phyloP scores from a whole-genome alignment of 2,113 vertebrate species.

The Taurulus bubalis region DNA sequence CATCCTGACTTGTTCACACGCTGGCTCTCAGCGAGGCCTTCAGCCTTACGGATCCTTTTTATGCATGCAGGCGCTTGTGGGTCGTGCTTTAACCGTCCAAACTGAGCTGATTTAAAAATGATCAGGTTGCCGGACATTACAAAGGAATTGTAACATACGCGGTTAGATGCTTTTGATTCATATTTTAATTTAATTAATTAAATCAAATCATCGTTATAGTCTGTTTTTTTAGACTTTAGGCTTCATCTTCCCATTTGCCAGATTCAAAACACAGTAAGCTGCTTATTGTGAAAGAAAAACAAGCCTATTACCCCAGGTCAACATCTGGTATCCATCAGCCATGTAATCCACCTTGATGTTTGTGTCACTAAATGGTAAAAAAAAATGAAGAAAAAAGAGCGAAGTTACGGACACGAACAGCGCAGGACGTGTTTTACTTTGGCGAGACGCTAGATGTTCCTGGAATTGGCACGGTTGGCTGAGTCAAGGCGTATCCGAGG shows the following conservation, averaged over 20 bases:
- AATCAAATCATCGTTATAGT: neutral
- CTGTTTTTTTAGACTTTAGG: neutral
- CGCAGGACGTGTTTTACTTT: conserved; percentile 68
- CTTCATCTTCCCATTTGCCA: neutral
- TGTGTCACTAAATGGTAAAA: conserved; percentile 71
- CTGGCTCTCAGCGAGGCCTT: conserved; percentile 32
- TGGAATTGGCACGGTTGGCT: conserved; percentile 76
- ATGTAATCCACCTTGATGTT: conserved; percentile 55
- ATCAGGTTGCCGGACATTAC: neutral
- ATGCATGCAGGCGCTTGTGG: conserved; percentile 48
- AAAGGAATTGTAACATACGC: neutral
- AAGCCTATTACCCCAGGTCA: neutral
- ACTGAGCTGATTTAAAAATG: conserved; percentile 1
- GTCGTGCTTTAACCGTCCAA: conserved; percentile 27
- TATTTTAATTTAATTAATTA: neutral
- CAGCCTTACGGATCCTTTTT: conserved; percentile 24
- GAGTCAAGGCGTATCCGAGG: conserved; percentile 75
- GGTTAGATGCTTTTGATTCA: neutral
- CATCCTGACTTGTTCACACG: conserved; percentile 68
- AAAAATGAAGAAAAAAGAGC: conserved; percentile 42
- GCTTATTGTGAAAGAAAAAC: neutral
- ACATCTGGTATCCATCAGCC: conserved; percentile 55
- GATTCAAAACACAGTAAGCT: neutral
- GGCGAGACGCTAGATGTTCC: conserved; percentile 65
- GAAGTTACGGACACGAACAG: conserved; percentile 29